Percentiles rank a stretch among this genome's conserved stretches.
Conservation (phyloP, 2,888 invertebrate genomes). For the Drosophila ezoana region DNA sequence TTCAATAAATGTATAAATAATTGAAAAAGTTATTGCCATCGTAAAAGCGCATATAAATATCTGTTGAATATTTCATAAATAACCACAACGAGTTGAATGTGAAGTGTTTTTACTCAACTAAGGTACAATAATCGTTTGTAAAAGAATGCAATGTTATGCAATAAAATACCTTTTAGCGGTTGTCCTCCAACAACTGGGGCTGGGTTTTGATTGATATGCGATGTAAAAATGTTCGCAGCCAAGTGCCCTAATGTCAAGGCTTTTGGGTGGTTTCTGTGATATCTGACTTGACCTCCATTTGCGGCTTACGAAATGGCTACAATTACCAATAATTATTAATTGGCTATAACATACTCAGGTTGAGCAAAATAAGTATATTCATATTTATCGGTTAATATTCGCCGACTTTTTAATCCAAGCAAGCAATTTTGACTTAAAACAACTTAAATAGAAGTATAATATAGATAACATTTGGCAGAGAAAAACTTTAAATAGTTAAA, state of each 20-base stretch:
- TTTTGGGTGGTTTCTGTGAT: conserved; percentile 23
- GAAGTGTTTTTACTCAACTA: no score
- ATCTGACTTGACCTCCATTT: conserved; percentile 49
- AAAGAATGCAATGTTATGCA: conserved; percentile 11
- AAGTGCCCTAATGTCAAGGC: conserved; percentile 67
- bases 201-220: conserved; percentile 57
- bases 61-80: no score
- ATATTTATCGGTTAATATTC: no score
- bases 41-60: neutral
- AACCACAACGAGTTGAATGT: no score
- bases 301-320: conserved; percentile 12
- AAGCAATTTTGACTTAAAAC: neutral
- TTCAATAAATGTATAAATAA: neutral
- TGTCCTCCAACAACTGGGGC: conserved; percentile 11
- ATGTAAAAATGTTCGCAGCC: conserved; percentile 29
- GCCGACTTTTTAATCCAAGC: no score
- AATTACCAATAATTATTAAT: neutral
- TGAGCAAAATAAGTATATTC: no score
- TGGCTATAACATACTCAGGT: neutral
- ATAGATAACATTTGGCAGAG: no score
- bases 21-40: neutral
- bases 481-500: no score
- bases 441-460: neutral
- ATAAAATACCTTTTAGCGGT: conserved; percentile 15
- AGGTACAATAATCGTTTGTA: neutral